These are phyloP conservation scores for Leptopilina drosophilae DNA, from an alignment of 2,888 invertebrate species.

Conservation along the genomic window DNA sequence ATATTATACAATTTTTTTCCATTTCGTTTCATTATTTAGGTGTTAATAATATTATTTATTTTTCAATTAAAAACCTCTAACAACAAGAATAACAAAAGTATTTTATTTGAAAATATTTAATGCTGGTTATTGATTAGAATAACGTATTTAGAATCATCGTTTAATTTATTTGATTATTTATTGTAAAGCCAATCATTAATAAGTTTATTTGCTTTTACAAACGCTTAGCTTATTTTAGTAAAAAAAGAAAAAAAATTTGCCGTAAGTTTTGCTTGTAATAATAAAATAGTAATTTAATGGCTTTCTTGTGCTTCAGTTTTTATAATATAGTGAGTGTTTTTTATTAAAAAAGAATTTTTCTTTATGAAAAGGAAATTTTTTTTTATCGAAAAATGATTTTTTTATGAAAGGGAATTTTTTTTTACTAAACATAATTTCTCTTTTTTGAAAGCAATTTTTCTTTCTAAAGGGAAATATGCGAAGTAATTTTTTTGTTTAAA, in stretches of 20 bases:
- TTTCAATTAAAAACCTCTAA: not conserved
- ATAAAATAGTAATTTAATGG: not conserved
- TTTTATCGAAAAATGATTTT: too few species aligned
- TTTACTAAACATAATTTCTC: too few species aligned
- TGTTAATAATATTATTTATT: not conserved
- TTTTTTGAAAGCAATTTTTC: too few species aligned
- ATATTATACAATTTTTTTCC: too few species aligned
- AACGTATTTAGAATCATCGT: too few species aligned
- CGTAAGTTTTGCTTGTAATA: not conserved
- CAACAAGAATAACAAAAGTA: not conserved
- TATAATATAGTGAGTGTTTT: not conserved
- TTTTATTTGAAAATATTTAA: not conserved
- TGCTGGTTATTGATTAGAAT: too few species aligned
- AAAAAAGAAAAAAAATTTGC: not conserved
- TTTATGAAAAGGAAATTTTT: too few species aligned
- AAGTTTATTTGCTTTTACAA: constrained; percentile 3
- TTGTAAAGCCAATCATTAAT: not conserved
- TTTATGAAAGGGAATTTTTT: too few species aligned
- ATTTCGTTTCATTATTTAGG: not conserved
- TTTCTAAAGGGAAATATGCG: too few species aligned
- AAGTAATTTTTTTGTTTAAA: too few species aligned
- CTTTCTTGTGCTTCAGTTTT: constrained; percentile 14
- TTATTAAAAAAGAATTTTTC: too few species aligned
- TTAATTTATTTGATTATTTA: not conserved
- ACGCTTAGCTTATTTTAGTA: constrained; percentile 10